Base-by-base conservation (phyloP, 2,113 vertebrate genomes). In the Odocoileus virginianus region DNA sequence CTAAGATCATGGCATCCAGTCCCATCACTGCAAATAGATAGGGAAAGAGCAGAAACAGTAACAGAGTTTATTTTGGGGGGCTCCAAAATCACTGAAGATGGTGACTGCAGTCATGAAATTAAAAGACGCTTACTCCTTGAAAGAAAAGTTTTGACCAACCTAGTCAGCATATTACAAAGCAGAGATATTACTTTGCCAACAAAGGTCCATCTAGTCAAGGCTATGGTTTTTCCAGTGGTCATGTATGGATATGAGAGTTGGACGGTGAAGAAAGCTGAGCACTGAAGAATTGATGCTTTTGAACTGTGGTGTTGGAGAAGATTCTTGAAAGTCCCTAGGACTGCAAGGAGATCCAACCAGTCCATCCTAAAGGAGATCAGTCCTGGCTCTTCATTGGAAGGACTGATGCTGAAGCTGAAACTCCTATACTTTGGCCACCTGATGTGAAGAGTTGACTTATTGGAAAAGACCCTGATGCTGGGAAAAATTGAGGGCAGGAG, bases 251-350 rank as follows among this genome's bases (percentile, higher is more conserved):
- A 8, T 19, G 33, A 36, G 17, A 21, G 8, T 5, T 67, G 64
- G 33, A 67, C 4, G 10, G 0, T 21, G 2, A 67, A 36, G 64
- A 67, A 19, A 19, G 17, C 64, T 67, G 64, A n/a, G 16, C 0
- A 0, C 64, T 0, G 0, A 67, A 36, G 4, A 21, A 21, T 11
- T 67, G 64, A 67, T 67, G 8, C 17, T 36, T 36, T 67, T 67
- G 8, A 67, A 67, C 4, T 67, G 61, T n/a, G 8, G 33, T 67
- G 16, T 67, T 67, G 64, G 33, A 10, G 16, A 67, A 67, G 33
- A 67, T n/a, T 19, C 16, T n/a, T 67, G 33, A 67, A 17, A 36
- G n/a, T 67, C 64, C n/a, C 9, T 36, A 11, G 64, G 4, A 67
- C 33, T 36, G n/a, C 64, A 71, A 71, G 64, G n/a, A 11, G 64